Percentiles rank a stretch among this genome's conserved stretches.
These are phyloP conservation scores for Caerostris darwini DNA, from an alignment of 1,140 invertebrate genomes.

Conservation along the genomic window DNA sequence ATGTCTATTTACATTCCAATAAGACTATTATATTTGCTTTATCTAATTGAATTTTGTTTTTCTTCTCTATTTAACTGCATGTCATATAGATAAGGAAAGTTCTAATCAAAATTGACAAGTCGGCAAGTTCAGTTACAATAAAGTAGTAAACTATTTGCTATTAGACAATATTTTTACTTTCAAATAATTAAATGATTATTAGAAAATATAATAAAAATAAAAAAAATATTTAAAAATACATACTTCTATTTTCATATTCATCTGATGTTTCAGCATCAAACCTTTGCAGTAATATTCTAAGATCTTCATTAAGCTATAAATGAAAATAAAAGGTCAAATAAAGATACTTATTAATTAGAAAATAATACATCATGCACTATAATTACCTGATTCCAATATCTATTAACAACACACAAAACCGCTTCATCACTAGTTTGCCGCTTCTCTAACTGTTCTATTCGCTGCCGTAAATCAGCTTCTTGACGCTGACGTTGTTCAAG, in stretches of 20 bases:
- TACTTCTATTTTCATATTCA: constrained; percentile 96
- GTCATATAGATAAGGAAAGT: too few relatives aligned
- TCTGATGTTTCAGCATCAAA: constrained; percentile 99
- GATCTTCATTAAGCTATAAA: constrained; percentile 93
- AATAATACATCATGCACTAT: background rate
- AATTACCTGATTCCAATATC: constrained; percentile 94
- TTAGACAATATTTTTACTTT: too few relatives aligned
- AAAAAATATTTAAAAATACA: constrained; percentile 78
- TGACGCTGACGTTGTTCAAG: constrained; percentile 93
- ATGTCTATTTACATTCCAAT: too few relatives aligned
- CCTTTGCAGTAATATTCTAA: constrained; percentile 94
- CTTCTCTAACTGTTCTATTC: constrained; percentile 98
- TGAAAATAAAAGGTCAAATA: background rate
- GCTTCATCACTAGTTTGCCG: constrained; percentile 98
- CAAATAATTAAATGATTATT: background rate
- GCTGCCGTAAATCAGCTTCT: constrained; percentile 93
- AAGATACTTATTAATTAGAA: background rate
- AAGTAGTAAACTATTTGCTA: too few relatives aligned
- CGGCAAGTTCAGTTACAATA: too few relatives aligned
- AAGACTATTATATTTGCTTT: too few relatives aligned
- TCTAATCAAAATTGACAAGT: too few relatives aligned
- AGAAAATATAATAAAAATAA: background rate
- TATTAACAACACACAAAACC: constrained; percentile 97
- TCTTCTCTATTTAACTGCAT: too few relatives aligned
- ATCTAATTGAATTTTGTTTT: too few relatives aligned